A percentile compares a stretch with the other conserved stretches of the same genome.
Conservation (phyloP, 2,888 invertebrate genomes). For the Pterostichus niger region DNA sequence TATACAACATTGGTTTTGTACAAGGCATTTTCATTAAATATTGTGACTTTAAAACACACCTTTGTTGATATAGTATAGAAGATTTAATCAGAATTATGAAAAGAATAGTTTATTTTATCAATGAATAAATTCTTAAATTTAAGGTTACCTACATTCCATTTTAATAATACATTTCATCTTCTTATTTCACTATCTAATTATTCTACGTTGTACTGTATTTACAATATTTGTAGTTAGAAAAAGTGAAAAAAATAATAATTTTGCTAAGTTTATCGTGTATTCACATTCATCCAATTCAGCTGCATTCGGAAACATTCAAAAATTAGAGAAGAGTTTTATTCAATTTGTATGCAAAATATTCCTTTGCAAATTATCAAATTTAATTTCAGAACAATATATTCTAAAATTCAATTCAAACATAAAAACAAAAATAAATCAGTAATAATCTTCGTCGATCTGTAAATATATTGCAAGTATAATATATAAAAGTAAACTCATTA, state of each 20-base stretch:
- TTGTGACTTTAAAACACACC: constrained; percentile 43
- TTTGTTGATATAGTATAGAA: constrained; percentile 35
- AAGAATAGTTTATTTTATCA: constrained; percentile 41
- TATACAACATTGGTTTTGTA: constrained; percentile 54
- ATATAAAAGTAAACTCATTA: neutral
- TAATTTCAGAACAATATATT: constrained; percentile 20
- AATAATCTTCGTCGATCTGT: neutral
- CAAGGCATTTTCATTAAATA: constrained; percentile 56
- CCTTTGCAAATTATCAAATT: constrained; percentile 1
- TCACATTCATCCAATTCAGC: constrained; percentile 55
- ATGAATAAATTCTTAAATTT: constrained; percentile 41
- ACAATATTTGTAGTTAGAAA: constrained; percentile 64
- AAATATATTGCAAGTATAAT: neutral
- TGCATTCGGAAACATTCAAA: constrained; percentile 22
- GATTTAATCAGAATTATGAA: constrained; percentile 35
- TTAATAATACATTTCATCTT: constrained; percentile 45
- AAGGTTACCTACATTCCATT: constrained; percentile 46
- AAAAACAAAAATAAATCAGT: neutral
- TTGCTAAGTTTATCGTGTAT: constrained; percentile 50
- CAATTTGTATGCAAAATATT: constrained; percentile 41
- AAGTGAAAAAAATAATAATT: constrained; percentile 64
- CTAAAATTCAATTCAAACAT: constrained; percentile 22
- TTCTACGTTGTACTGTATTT: constrained; percentile 66
- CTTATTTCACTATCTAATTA: constrained; percentile 43
- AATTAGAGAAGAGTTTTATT: neutral